These are phyloP conservation scores for Drosophila bifasciata DNA, from an alignment of 1,140 invertebrate species.

Conservation along the genomic window DNA sequence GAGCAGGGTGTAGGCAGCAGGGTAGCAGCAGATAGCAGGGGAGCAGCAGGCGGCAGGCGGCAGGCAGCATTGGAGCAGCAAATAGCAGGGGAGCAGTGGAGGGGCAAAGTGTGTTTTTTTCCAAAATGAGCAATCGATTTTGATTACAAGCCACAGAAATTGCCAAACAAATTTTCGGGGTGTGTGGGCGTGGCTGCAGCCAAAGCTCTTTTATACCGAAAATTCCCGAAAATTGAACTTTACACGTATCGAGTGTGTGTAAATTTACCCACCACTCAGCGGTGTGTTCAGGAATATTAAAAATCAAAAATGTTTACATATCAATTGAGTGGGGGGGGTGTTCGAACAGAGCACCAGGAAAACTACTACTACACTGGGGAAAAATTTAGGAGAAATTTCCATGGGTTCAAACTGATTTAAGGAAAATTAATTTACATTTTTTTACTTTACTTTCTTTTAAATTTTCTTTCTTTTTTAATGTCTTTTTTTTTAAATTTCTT, in stretches of 20 bases:
- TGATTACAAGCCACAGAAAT: slow-evolving; percentile 47
- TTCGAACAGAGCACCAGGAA: slow-evolving; percentile 10
- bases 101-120: slow-evolving; percentile 22
- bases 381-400: too few relatives aligned
- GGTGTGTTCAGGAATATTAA: slow-evolving; percentile 57
- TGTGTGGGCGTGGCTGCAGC: slow-evolving; percentile 15
- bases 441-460: too few relatives aligned
- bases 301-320: slow-evolving; percentile 57
- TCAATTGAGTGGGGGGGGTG: slow-evolving; percentile 59
- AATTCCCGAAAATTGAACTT: slow-evolving; percentile 40
- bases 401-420: not conserved
- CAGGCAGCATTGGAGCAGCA: too few relatives aligned
- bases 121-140: slow-evolving; percentile 59
- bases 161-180: slow-evolving; percentile 35
- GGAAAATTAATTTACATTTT: too few relatives aligned
- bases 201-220: not conserved
- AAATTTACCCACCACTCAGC: slow-evolving; percentile 45
- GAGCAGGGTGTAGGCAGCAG: too few relatives aligned
- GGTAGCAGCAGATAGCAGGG: too few relatives aligned
- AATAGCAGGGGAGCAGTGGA: too few relatives aligned
- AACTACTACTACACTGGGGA: slow-evolving; percentile 13
- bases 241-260: slow-evolving; percentile 36
- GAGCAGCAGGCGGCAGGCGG: too few relatives aligned
- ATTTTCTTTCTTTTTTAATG: too few relatives aligned
- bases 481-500: too few relatives aligned